Evolutionary conservation across 2,113 vertebrate species (phyloP), one percentile per base, ranked within the genome.

Genomic region (Pseudolaguvia tuberculata): DNA sequence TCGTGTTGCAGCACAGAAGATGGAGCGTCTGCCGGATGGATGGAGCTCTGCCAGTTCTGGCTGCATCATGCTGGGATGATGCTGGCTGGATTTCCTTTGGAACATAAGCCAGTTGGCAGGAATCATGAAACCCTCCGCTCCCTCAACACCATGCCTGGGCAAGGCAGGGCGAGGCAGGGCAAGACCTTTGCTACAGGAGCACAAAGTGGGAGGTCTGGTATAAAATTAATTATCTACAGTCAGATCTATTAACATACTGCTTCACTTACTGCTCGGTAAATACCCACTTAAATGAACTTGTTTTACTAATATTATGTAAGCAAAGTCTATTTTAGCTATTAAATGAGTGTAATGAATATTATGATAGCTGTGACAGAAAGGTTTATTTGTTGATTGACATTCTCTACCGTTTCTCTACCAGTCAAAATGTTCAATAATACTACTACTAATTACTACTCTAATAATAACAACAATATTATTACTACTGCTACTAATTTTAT

Each of bases 81-180:
- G 86, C 87, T 88, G 87, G 86, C 86, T 84, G 79, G 65, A 75
- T 84, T 88, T 83, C 81, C 73, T 79, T 56, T 78, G 73, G 74
- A 85, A 81, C 63, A 50, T 2, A 8, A 29, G 87, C 88, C 85
- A 89, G 56, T 79, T 79, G 80, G 77, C 80, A 82, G 59, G 27
- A 53, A 77, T 45, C 57, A 20, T 25, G 65, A 74, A 75, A 65
- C 45, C 61, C 70, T 53, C 21, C 50, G 71, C 55, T 52, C 67
- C 31, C 56, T 35, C 20, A 55, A 31, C 77, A 74, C 65, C 77
- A 74, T 47, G 27, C 48, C 71, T 45, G 42, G 71, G 66, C 61
- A 73, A 35, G 66, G 66, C 59, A 80, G 42, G 71, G 66, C 61
- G 70, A 35, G 66, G 66, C 59, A 80, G 71, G 70, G 75, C 72